Evolutionary conservation across 2,113 vertebrate species (phyloP).

Genomic region (Pristiophorus japonicus): DNA sequence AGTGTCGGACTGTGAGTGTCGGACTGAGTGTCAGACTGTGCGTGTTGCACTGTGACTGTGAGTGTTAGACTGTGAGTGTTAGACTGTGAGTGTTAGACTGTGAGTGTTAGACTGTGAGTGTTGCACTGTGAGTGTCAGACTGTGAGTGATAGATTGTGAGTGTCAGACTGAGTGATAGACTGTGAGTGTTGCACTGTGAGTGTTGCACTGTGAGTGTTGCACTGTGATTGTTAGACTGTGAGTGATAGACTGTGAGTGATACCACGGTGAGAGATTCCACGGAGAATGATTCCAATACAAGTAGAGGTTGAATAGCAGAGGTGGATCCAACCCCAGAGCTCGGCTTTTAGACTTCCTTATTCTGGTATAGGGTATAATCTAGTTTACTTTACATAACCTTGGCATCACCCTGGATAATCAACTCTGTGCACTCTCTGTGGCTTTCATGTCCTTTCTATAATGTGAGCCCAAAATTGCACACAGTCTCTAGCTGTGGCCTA

Average conservation of each 20-base stretch:
- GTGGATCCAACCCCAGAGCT: background rate
- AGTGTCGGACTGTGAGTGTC: too few species aligned
- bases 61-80: too few species aligned
- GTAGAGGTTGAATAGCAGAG: background rate
- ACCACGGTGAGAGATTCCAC: background rate
- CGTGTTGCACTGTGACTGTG: too few species aligned
- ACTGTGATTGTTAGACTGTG: background rate
- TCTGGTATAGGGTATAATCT: background rate
- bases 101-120: background rate
- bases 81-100: background rate
- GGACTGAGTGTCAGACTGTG: too few species aligned
- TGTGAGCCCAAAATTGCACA: too few species aligned
- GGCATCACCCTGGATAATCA: too few species aligned
- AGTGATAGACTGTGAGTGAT: background rate
- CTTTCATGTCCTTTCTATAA: too few species aligned
- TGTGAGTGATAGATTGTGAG: background rate
- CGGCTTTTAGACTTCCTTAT: background rate
- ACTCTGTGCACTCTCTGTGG: too few species aligned
- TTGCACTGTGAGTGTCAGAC: background rate
- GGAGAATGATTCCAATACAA: background rate
- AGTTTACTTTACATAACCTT: constrained; percentile 2
- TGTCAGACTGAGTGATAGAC: too few species aligned
- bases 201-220: background rate
- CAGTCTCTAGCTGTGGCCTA: too few species aligned
- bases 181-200: background rate